These are phyloP conservation scores for Amiota communis DNA, from an alignment of 2,888 invertebrate species.

Conservation along the genomic window DNA sequence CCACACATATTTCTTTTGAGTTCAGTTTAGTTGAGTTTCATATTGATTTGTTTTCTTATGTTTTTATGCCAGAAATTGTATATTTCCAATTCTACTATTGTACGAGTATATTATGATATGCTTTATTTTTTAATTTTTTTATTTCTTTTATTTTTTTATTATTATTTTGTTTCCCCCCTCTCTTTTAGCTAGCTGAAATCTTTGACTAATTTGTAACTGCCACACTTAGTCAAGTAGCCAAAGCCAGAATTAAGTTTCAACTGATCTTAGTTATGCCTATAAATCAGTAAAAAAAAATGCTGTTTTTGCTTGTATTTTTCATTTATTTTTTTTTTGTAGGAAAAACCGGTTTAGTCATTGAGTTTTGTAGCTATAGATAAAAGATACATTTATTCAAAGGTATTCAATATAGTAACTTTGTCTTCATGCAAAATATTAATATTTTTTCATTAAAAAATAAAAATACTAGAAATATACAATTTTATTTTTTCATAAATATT, in stretches of 20 bases:
- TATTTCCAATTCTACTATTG: no score
- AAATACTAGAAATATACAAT: no score
- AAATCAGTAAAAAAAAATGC: constrained; percentile 8
- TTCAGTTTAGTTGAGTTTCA: constrained; percentile 31
- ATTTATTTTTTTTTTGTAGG: not conserved
- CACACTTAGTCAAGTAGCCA: constrained; percentile 4
- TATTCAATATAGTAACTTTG: not conserved
- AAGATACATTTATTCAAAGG: not conserved
- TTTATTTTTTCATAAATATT: no score
- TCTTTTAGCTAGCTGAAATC: not conserved
- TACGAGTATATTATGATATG: not conserved
- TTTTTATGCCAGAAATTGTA: not conserved
- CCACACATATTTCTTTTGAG: no score
- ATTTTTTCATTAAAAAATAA: not conserved
- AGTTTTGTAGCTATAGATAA: not conserved
- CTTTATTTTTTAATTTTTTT: constrained; percentile 22
- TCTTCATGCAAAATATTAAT: not conserved
- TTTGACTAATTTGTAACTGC: constrained; percentile 22
- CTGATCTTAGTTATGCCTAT: not conserved
- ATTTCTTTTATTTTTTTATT: not conserved
- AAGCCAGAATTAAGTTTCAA: constrained; percentile 2
- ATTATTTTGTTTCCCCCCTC: no score
- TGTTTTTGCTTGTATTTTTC: not conserved
- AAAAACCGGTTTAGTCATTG: constrained; percentile 15
- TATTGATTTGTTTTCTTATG: constrained; percentile 28